Base-by-base conservation (phyloP, 2,888 invertebrate species). In the Epirrhoe alternata region DNA sequence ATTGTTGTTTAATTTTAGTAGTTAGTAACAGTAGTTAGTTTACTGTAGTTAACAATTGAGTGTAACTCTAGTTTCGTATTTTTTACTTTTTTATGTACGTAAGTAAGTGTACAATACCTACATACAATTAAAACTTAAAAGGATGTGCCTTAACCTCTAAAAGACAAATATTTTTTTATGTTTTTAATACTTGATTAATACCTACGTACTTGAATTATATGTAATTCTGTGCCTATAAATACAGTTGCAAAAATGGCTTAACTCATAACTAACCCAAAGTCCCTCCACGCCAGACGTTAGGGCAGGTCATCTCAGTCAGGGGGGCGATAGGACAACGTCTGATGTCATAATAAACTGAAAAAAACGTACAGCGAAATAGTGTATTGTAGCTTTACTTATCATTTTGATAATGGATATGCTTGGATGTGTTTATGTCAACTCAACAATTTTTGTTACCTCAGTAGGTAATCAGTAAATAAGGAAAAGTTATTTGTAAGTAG, bases 221-320 rank as follows among this genome's bases (percentile, higher is more conserved):
- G n/a, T n/a, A n/a, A 38, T 33, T 51, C 59, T 24, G 38, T 42
- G 38, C 14, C 51, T 52, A 10, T 16, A 38, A 42, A 42, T 38
- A n/a, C 17, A 10, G 5, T 16, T 24, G 38, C 4, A 10, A 14
- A 56, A 53, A 33, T 8, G 47, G 31, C 16, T 24, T 12, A 31
- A 33, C 33, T 49, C 35, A 5, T 56, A 31, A 45, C 12, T 17
- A 33, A 12, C 55, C 30, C 16, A 45, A 52, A 14, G 53, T 35
- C 55, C 30, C 47, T 49, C 60, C 68, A 73, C 72, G 77, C 75
- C 83, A 86, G 83, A 84, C 85, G 74, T 89, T 90, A 76, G 74
- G 86, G 84, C 81, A 91, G 90, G 90, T 89, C 87, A 71, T 69
- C 75, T 73, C 68, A 73, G 67, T 71, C 78, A 80, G 74, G 74